Conservation (phyloP, 2,888 invertebrate genomes). For the Plebejus anna region DNA sequence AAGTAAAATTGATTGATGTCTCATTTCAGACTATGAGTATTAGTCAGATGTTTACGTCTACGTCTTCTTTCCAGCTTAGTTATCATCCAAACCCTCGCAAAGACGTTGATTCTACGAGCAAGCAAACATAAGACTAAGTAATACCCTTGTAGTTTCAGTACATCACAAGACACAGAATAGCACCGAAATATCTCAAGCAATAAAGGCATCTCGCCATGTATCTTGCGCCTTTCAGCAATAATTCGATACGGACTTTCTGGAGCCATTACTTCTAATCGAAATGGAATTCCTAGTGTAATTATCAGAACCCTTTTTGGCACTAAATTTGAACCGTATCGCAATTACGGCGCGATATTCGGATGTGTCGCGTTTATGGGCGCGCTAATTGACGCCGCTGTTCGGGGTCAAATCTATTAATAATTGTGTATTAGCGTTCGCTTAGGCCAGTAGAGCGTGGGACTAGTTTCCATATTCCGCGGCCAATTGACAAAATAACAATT, state of each 20-base stretch:
- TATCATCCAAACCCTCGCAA: too few relatives aligned
- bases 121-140: neutral
- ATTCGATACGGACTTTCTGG: conserved; percentile 41
- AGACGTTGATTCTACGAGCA: neutral
- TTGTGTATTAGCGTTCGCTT: conserved; percentile 39
- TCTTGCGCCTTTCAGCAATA: conserved; percentile 38
- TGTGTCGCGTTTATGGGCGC: conserved; percentile 48
- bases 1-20: too few relatives aligned
- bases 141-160: neutral
- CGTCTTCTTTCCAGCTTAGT: too few relatives aligned
- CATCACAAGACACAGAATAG: neutral
- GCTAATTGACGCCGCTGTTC: conserved; percentile 47
- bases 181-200: neutral
- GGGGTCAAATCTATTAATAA: conserved; percentile 51
- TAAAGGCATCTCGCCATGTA: conserved; percentile 26
- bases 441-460: conserved; percentile 38
- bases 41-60: too few relatives aligned
- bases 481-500: conserved; percentile 25
- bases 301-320: conserved; percentile 52
- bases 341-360: conserved; percentile 51
- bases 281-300: conserved; percentile 54
- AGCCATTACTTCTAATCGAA: conserved; percentile 51
- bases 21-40: too few relatives aligned
- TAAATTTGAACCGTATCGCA: conserved; percentile 52
- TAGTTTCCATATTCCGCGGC: conserved; percentile 27